A percentile compares a stretch with the other conserved stretches of the same genome.
phyloP scores from a whole-genome alignment of 2,888 invertebrate species.

The Acronicta psi region DNA sequence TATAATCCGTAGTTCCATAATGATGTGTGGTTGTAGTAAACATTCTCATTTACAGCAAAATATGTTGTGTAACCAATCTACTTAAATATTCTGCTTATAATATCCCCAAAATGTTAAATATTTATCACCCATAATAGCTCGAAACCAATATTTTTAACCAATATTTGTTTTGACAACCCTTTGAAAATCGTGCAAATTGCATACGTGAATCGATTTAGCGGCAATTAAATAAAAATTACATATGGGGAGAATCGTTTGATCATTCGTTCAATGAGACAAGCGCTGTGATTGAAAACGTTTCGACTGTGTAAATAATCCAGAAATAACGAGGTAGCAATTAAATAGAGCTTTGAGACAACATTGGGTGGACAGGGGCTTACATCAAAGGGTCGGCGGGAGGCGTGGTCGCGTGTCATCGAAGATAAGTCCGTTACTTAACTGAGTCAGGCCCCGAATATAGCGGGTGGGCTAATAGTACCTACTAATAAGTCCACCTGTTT shows the following conservation, averaged over 20 bases:
- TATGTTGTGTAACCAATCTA: not conserved
- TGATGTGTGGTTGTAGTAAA: not conserved
- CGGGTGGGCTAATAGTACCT: not conserved
- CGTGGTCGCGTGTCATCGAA: conserved; percentile 69
- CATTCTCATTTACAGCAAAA: not conserved
- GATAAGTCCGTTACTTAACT: conserved; percentile 60
- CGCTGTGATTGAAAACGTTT: conserved; percentile 75
- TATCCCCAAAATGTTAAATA: not conserved
- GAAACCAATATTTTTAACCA: conserved; percentile 12
- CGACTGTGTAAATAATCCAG: conserved; percentile 85
- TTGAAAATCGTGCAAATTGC: conserved; percentile 44
- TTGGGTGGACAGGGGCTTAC: conserved; percentile 67
- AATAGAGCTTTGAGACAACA: conserved; percentile 84
- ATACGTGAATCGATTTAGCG: conserved; percentile 66
- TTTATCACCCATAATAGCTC: conserved; percentile 4
- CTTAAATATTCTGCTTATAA: conserved; percentile 1
- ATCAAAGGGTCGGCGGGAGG: conserved; percentile 75
- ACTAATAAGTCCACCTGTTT: too few relatives aligned
- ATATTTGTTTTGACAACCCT: conserved; percentile 35
- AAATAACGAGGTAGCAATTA: conserved; percentile 88
- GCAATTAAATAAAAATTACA: conserved; percentile 75
- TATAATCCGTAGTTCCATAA: not conserved
- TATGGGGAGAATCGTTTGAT: conserved; percentile 74
- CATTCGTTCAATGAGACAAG: conserved; percentile 62
- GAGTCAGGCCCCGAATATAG: conserved; percentile 31